Evolutionary conservation across 1,140 invertebrate genomes (phyloP), one percentile per base, ranked within the genome.

Genomic region (Papilio machaon): DNA sequence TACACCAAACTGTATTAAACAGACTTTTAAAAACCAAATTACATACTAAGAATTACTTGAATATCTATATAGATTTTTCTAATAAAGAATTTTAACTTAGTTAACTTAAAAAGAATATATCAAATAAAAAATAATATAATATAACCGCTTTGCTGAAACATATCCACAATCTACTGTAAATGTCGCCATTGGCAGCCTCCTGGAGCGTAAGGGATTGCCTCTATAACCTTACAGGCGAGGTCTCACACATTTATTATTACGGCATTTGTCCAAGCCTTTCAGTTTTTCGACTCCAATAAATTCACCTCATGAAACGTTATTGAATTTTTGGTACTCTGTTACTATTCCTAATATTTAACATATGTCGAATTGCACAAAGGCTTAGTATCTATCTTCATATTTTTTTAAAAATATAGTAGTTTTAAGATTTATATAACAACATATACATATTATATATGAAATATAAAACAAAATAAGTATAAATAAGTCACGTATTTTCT

Each of bases 231-330:
- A 8, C 30, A 38, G 11, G 64, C 64, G 30, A 70, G 23, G 30
- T 70, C 64, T 70, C 64, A 15, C 30, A 70, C 64, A 70, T 70
- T 70, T 70, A 70, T 35, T 35, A 70, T 70, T 70, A 70, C 23
- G 64, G 64, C 35, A 64, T 64, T 64, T 70, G 64, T 70, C 64
- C 64, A 70, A 35, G 64, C 64, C 64, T 70, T 35, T 30, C 60
- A 70, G 64, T 70, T 70, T 70, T 70, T 70, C 64, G 64, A 70
- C 23, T 70, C 30, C 64, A 70, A 70, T 70, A 70, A 70, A 70
- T 70, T 70, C 64, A 70, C 64, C 11, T 70, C 13, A 70, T 70
- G 64, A 70, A 70, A 70, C 64, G 4, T 70, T 70, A 70, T 70
- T 70, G 30, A 70, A 35, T 70, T 70, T 70, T 70, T 70, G 17